Evolutionary conservation across 2,113 vertebrate genomes (phyloP).

Genomic region (Pygoscelis adeliae): DNA sequence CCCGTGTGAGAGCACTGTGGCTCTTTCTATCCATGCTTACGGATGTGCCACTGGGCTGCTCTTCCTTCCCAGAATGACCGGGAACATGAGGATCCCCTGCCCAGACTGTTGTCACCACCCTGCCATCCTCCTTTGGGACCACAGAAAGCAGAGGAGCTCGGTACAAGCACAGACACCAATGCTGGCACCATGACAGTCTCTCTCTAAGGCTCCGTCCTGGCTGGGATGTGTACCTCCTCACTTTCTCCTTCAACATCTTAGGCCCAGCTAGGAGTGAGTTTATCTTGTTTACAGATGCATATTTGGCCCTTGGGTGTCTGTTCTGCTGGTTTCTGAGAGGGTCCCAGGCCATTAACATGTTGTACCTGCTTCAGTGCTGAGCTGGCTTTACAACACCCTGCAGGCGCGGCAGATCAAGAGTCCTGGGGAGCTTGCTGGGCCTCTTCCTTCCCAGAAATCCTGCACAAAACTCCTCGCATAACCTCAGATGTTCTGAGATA

Average conservation of each 20-base stretch:
- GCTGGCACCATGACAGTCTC: background rate
- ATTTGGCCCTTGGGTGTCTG: background rate
- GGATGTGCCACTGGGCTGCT: background rate
- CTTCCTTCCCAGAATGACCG: background rate
- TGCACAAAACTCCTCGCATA: background rate
- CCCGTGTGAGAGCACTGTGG: fast-evolving
- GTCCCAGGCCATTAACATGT: background rate
- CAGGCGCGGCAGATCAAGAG: background rate
- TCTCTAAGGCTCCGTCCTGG: background rate
- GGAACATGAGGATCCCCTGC: background rate
- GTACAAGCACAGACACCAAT: background rate
- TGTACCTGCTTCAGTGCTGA: background rate
- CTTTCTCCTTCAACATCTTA: background rate
- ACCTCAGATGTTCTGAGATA: background rate
- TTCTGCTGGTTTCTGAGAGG: background rate
- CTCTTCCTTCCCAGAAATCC: background rate
- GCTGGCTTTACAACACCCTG: background rate
- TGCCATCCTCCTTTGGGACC: background rate
- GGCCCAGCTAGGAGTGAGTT: background rate
- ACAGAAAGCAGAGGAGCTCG: background rate
- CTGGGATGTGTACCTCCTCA: background rate
- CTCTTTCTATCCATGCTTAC: background rate
- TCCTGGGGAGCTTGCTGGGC: background rate
- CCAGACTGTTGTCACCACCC: background rate
- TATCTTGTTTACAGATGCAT: background rate